Evolutionary conservation across 2,888 invertebrate species (phyloP).

Genomic region (Seira musarum): DNA sequence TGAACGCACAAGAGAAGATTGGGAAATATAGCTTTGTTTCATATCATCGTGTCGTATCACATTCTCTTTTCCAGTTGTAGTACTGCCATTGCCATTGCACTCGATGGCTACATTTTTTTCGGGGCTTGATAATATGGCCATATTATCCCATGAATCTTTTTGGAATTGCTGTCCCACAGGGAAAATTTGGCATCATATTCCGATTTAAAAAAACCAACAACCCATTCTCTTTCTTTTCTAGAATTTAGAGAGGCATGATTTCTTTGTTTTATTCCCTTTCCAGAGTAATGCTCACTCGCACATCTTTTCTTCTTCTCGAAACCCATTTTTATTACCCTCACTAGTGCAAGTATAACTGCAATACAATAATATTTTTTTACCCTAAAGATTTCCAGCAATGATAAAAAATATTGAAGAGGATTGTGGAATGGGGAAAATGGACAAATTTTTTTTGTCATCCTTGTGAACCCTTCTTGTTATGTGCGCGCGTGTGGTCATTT

Average conservation of each 20-base stretch:
- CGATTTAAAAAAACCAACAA: slow-evolving; percentile 20
- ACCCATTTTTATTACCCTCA: neutral
- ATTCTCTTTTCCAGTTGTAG: too few species aligned
- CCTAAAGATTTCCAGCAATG: neutral
- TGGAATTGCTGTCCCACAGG: slow-evolving; percentile 25
- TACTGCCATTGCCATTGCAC: too few species aligned
- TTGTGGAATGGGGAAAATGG: neutral
- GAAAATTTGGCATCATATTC: slow-evolving; percentile 33
- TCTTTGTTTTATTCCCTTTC: neutral
- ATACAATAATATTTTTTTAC: neutral
- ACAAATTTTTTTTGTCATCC: slow-evolving; percentile 3
- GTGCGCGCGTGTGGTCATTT: neutral
- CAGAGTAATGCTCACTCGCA: neutral
- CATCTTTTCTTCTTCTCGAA: neutral
- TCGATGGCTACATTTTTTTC: slow-evolving; percentile 10
- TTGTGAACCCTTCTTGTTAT: neutral
- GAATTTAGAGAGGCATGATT: neutral
- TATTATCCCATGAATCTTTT: slow-evolving; percentile 28
- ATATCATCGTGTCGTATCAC: neutral
- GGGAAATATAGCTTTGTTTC: neutral
- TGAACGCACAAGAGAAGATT: neutral
- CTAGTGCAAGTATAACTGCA: neutral
- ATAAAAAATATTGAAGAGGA: slow-evolving; percentile 2
- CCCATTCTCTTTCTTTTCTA: slow-evolving; percentile 14
- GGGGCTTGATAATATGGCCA: neutral